phyloP scores from a whole-genome alignment of 1,140 invertebrate genomes.

The Drosophila sproati region DNA sequence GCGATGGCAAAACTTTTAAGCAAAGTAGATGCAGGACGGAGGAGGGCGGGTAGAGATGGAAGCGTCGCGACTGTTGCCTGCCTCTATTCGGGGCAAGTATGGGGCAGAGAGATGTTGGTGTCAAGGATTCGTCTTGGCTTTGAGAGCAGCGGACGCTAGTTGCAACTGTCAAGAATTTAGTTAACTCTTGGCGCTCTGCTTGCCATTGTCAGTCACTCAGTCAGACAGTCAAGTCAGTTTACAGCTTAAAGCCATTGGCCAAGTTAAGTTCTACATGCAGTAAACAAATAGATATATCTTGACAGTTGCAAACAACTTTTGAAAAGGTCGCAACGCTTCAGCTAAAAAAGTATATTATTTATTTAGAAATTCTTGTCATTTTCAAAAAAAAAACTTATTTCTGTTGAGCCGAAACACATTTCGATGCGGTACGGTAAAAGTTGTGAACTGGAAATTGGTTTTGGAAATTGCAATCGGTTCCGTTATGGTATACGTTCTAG shows the following conservation, averaged over 20 bases:
- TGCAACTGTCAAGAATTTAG: constrained; percentile 80
- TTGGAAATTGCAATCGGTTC: too few species aligned
- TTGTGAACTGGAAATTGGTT: too few species aligned
- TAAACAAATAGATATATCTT: too few species aligned
- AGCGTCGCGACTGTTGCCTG: constrained; percentile 25
- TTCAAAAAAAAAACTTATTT: too few species aligned
- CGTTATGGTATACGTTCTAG: too few species aligned
- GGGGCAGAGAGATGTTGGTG: background rate
- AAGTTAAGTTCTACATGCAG: background rate
- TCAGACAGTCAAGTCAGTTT: constrained; percentile 15
- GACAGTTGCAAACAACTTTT: too few species aligned
- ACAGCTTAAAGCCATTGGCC: background rate
- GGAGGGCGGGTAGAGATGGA: constrained; percentile 19
- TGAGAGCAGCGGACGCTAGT: constrained; percentile 45
- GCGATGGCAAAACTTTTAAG: constrained; percentile 35
- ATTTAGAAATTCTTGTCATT: too few species aligned
- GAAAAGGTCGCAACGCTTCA: too few species aligned
- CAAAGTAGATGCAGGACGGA: background rate
- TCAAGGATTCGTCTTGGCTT: constrained; percentile 37
- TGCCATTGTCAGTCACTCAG: constrained; percentile 58
- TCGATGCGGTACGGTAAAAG: too few species aligned
- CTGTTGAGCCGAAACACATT: too few species aligned
- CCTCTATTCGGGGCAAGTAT: background rate
- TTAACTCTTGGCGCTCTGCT: constrained; percentile 73
- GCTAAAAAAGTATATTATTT: too few species aligned